Conservation (phyloP, 2,888 invertebrate species). For the Branchellion lobata region DNA sequence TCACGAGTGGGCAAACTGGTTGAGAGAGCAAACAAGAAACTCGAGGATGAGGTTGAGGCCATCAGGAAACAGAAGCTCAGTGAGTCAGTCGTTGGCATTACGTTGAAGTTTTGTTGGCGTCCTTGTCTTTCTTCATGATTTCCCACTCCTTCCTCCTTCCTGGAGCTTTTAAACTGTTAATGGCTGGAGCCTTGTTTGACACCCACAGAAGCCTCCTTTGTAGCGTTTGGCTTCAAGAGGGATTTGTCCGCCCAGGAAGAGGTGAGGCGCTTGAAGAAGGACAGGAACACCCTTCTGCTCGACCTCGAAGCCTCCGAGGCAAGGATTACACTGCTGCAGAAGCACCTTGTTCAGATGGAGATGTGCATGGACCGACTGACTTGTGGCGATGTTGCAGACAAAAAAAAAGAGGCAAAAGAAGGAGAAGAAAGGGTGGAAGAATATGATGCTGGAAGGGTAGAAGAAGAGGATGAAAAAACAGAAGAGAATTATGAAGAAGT, state of each 20-base stretch:
- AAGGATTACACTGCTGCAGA: background rate
- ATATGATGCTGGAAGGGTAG: background rate
- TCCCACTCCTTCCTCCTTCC: no score
- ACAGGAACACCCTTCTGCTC: background rate
- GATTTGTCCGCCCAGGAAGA: background rate
- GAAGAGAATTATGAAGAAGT: background rate
- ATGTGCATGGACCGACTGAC: background rate
- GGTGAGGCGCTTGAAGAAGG: background rate
- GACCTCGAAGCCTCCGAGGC: background rate
- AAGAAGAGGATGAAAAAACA: background rate
- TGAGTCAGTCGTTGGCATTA: background rate
- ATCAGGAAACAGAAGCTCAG: background rate
- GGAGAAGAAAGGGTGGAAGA: background rate
- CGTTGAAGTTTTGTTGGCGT: no score
- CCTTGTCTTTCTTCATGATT: no score
- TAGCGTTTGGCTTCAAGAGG: background rate
- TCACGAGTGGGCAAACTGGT: background rate
- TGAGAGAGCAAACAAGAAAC: background rate
- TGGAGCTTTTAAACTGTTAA: no score
- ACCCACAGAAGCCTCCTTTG: background rate
- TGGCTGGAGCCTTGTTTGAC: no score
- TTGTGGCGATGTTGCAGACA: no score
- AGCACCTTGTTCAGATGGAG: background rate
- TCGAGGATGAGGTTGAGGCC: background rate
- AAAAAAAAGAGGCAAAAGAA: background rate